phyloP scores from a whole-genome alignment of 2,797 vertebrate species.

The Psittacula derbiana region DNA sequence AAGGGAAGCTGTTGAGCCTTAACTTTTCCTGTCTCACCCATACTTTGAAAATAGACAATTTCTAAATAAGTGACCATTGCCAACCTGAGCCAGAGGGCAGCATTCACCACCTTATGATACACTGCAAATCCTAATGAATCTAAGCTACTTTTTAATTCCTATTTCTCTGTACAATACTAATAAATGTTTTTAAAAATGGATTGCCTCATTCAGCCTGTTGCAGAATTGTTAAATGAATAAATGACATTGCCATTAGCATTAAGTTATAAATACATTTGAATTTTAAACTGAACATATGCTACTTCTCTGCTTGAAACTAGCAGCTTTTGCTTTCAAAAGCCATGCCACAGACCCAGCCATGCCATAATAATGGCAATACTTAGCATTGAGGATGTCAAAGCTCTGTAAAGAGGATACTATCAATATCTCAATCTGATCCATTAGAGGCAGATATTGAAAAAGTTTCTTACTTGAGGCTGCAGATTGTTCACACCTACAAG shows the following conservation, averaged over 20 bases:
- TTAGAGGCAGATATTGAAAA: background rate
- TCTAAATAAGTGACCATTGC: constrained; percentile 36
- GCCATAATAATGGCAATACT: background rate
- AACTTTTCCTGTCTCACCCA: background rate
- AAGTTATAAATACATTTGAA: constrained; percentile 46
- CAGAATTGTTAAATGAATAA: constrained; percentile 25
- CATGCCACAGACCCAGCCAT: background rate
- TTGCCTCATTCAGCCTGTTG: background rate
- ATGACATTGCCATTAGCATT: background rate
- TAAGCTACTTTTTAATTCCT: background rate
- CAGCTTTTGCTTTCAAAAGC: background rate
- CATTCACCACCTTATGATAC: constrained; percentile 27
- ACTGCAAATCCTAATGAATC: background rate
- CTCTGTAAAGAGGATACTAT: background rate
- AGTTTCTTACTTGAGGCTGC: background rate
- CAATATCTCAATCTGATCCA: background rate
- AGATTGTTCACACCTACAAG: background rate
- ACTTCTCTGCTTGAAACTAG: background rate
- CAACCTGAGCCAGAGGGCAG: constrained; percentile 63
- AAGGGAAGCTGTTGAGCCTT: background rate
- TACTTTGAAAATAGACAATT: background rate
- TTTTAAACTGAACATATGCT: constrained; percentile 22
- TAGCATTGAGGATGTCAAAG: background rate
- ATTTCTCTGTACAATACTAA: background rate
- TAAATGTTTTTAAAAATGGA: background rate